Percentiles rank a stretch among this genome's conserved stretches.
phyloP scores from a whole-genome alignment of 2,113 vertebrate genomes.

The Lophura nycthemera region DNA sequence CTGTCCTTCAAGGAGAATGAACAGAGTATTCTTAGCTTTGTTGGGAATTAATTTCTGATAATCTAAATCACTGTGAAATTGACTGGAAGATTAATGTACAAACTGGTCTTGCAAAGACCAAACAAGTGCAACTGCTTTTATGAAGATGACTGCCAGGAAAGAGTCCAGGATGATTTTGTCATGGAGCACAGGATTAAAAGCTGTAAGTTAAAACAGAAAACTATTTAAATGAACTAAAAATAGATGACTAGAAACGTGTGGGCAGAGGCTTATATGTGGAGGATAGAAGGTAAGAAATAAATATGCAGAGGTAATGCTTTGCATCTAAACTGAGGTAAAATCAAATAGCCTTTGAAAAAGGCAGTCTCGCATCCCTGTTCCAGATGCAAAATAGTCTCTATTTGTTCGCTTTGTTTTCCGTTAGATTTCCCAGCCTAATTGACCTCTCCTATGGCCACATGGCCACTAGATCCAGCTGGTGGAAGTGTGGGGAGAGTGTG shows the following conservation, averaged over 20 bases:
- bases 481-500: background rate
- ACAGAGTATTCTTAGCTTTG: slow-evolving; percentile 8
- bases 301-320: background rate
- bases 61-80: slow-evolving; percentile 38
- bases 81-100: background rate
- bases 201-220: background rate
- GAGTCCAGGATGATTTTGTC: background rate
- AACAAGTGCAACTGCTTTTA: background rate
- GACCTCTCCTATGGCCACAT: background rate
- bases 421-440: background rate
- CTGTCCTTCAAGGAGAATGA: background rate
- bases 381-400: background rate
- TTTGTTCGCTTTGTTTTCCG: background rate
- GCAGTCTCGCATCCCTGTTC: background rate
- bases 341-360: background rate
- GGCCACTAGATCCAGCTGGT: background rate
- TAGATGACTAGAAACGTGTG: background rate
- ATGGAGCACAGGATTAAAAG: background rate
- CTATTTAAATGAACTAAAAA: background rate
- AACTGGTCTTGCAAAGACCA: background rate
- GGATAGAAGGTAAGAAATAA: background rate
- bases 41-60: slow-evolving; percentile 12
- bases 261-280: background rate
- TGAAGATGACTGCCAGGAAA: background rate
- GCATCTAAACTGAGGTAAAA: background rate